Conservation (phyloP, 2,113 vertebrate species). For the Oncorhynchus tshawytscha region DNA sequence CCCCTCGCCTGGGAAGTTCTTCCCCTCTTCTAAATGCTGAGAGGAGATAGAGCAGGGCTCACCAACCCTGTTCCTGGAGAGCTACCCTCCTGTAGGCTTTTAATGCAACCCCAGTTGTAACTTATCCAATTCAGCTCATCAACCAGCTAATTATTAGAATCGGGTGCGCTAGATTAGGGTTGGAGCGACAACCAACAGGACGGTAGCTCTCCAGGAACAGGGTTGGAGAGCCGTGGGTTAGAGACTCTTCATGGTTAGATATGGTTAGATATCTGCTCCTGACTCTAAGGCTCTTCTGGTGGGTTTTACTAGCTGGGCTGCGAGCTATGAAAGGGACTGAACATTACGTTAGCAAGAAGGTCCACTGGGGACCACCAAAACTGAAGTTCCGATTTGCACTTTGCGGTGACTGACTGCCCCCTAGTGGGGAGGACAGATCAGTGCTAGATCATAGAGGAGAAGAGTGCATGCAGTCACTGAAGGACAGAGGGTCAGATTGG, state of each 20-base stretch:
- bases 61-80: too few relatives aligned
- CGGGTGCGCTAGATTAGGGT: too few relatives aligned
- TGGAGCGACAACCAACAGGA: too few relatives aligned
- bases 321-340: constrained; percentile 11
- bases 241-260: background rate
- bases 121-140: too few relatives aligned
- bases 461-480: too few relatives aligned
- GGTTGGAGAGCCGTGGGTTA: background rate
- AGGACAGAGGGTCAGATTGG: constrained; percentile 30
- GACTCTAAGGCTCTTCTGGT: constrained; percentile 4
- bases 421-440: constrained; percentile 34
- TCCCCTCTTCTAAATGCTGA: constrained; percentile 95
- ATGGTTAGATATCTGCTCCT: background rate
- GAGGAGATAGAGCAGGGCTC: background rate
- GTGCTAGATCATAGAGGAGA: too few relatives aligned
- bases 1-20: constrained; percentile 86
- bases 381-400: constrained; percentile 18
- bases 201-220: too few relatives aligned
- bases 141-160: too few relatives aligned
- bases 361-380: constrained; percentile 35
- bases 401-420: constrained; percentile 56
- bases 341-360: constrained; percentile 17
- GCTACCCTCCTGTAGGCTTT: too few relatives aligned
- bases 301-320: constrained; percentile 1
- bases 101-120: too few relatives aligned